These are phyloP conservation scores for Hymenochirus boettgeri DNA, from an alignment of 2,113 vertebrate genomes.

Conservation along the genomic window DNA sequence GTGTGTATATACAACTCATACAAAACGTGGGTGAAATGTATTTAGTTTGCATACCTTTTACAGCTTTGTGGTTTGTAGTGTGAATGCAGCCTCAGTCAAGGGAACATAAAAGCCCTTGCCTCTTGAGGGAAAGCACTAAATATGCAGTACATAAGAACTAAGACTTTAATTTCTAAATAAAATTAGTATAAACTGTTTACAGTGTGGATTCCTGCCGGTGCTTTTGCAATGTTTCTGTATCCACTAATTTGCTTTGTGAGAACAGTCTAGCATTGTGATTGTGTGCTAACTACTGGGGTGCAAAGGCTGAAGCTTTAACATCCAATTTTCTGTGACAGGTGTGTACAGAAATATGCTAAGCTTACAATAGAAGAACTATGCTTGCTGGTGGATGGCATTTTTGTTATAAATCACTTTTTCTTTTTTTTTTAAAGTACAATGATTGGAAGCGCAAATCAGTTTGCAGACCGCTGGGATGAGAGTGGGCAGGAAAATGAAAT, in stretches of 20 bases:
- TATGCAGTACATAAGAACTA: too few species aligned
- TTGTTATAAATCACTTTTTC: not conserved
- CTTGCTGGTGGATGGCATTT: not conserved
- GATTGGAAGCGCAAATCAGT: not conserved
- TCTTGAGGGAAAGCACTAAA: too few species aligned
- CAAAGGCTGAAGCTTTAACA: not conserved
- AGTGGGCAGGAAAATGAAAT: not conserved
- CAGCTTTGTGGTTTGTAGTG: too few species aligned
- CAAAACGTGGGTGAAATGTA: too few species aligned
- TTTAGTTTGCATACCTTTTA: too few species aligned
- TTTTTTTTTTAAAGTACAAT: not conserved
- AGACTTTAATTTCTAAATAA: too few species aligned
- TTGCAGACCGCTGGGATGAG: not conserved
- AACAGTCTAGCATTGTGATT: not conserved
- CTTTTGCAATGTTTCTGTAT: conserved; percentile 7
- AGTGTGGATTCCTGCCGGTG: too few species aligned
- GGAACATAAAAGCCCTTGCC: too few species aligned
- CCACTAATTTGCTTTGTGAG: not conserved
- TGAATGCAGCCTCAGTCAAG: too few species aligned
- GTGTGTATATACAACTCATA: too few species aligned
- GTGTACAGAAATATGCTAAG: not conserved
- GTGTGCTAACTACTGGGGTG: not conserved
- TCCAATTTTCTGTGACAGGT: conserved; percentile 3
- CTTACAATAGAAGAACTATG: not conserved
- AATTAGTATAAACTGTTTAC: too few species aligned